These are phyloP conservation scores for Tribolium castaneum DNA, from an alignment of 1,140 invertebrate genomes.

Conservation along the genomic window DNA sequence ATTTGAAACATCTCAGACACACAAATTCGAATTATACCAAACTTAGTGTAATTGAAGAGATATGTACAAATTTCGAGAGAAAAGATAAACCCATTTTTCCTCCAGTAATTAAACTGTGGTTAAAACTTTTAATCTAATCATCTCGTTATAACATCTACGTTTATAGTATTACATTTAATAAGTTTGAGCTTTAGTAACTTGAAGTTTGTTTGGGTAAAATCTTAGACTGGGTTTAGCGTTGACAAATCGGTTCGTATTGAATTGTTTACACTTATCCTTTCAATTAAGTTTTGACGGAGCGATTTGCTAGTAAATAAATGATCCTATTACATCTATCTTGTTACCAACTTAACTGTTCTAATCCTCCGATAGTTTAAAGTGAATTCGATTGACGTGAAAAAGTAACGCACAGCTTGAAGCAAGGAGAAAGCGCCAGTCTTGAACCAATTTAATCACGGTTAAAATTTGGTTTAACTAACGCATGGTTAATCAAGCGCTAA, in stretches of 20 bases:
- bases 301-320: neutral
- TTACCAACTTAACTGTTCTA: conserved; percentile 1
- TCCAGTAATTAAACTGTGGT: conserved; percentile 11
- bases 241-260: neutral
- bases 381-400: neutral
- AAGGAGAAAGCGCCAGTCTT: neutral
- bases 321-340: neutral
- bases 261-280: neutral
- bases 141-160: neutral
- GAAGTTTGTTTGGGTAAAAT: neutral
- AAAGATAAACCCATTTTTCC: conserved; percentile 2
- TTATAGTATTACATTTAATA: neutral
- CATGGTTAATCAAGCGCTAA: neutral
- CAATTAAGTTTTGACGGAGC: conserved; percentile 1
- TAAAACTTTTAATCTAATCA: neutral
- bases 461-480: neutral
- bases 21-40: conserved; percentile 1
- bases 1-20: neutral
- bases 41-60: conserved; percentile 31
- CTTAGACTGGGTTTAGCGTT: neutral
- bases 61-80: conserved; percentile 14
- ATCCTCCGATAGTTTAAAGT: neutral
- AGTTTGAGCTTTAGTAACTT: neutral
- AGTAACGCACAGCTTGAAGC: neutral
- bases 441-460: neutral